Evolutionary conservation across 37 sponge, comb jelly and placozoan species (phyloP), one percentile per base, ranked within the genome.

Genomic region (Spongilla lacustris): DNA sequence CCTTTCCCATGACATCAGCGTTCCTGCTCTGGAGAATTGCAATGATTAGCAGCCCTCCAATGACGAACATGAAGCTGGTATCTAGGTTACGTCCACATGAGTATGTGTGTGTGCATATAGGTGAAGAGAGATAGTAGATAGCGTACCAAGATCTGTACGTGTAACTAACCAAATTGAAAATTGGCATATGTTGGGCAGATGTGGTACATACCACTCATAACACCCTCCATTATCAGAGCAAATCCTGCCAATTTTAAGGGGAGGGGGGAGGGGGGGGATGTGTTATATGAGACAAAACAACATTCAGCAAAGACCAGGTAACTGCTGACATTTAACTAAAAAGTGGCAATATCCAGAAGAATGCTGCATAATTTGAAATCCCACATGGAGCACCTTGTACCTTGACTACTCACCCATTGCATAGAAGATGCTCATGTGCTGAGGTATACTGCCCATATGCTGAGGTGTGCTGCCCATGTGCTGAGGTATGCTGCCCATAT

Each of bases 381-480:
- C n/a, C 41, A 41, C 41, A 3, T 41, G 41, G 41, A 41, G n/a
- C 41, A 41, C 41, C 41, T 41, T 3, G 41, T 3, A 41, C 41
- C 41, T 41, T 41, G 41, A 17, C 13, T 2, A 23, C 84, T 26
- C 38, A 83, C 84, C 48, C 35, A 88, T 22, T 21, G 89, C 77
- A 76, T 81, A 93, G 80, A 81, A 93, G 21, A 93, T 36, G 14
- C 93, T 89, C 49, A 85, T 79, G 67, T 89, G 81, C 71, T 93
- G 93, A 8, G 93, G 93, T 23, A 89, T n/a, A n/a, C n/a, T 36
- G 14, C 93, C 93, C 49, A 85, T 79, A 38, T 89, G 81, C 71
- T 93, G 93, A 8, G 93, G 93, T 23, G 85, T n/a, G n/a, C n/a
- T 36, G 14, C 93, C 93, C 49, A 85, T 79, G 67, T 89, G 81